Evolutionary conservation across 1,140 invertebrate genomes (phyloP), one percentile per base, ranked within the genome.

Genomic region (Lasaia peninsularis): DNA sequence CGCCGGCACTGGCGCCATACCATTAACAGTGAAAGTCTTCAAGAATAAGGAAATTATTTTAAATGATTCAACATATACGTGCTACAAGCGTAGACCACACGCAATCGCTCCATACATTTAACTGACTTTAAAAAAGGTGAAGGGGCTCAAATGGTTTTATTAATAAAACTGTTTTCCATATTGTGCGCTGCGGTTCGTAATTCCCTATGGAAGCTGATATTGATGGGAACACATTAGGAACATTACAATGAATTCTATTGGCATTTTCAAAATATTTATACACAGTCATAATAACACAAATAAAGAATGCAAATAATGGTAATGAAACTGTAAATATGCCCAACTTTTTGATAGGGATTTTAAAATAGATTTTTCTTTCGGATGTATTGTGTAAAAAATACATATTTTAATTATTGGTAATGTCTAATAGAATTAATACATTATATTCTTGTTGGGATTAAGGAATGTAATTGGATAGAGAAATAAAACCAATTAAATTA

Each of bases 131-230:
- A 1, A 33, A 24, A 24, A 24, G 21, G 21, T 2, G 21, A n/a
- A n/a, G n/a, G n/a, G n/a, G n/a, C n/a, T n/a, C n/a, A n/a, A n/a
- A n/a, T n/a, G n/a, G n/a, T n/a, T 5, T 24, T 24, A 2, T 24
- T 5, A 24, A 24, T 24, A 2, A 2, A 5, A 24, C 21, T 24
- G 21, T 24, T 24, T 24, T 24, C 5, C 5, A 24, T 24, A 24
- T 24, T 24, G 96, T 94, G 70, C 92, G 93, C 80, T 99, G 97
- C 0, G 97, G 96, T 53, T 92, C 92, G 84, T 96, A 98, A 69
- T 94, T 94, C 11, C 97, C 97, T 76, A 98, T 98, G 2, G 97
- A 96, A 31, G 98, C 95, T 51, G 97, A 98, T 70, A 99, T 95
- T 2, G 98, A 98, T 48, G 98, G 98, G 54, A 99, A 91, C 68